Base-by-base conservation (phyloP, 30 jellyfish, hydroid and myxozoan species). In the Hydra vulgaris region DNA sequence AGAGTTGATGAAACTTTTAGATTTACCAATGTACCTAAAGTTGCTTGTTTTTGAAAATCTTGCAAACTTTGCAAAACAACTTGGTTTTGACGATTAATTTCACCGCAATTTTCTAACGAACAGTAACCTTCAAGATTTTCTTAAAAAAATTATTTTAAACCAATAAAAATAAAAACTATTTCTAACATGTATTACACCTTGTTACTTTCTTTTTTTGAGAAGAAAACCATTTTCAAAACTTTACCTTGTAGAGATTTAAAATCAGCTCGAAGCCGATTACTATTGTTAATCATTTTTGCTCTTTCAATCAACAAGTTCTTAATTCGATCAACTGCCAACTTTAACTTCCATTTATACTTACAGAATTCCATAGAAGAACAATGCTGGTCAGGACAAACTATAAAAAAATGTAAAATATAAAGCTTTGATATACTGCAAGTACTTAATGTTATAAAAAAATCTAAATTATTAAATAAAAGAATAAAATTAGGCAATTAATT, bases 201-300 rank as follows among this genome's bases (percentile, higher is more conserved):
- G n/a, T n/a, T n/a, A n/a, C n/a, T n/a, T n/a, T n/a, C n/a, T n/a
- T n/a, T n/a, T n/a, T n/a, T n/a, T n/a, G n/a, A n/a, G n/a, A n/a
- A n/a, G n/a, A n/a, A n/a, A n/a, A n/a, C n/a, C n/a, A n/a, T n/a
- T n/a, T n/a, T n/a, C n/a, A n/a, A n/a, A n/a, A n/a, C 76, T 22
- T 54, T 23, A 78, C 85, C 85, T 78, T 78, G 61, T 18, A 78
- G 7, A 19, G 56, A 22, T 20, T 17, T n/a, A 22, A 89, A 23
- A 24, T 89, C 95, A 71, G 86, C 86, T 17, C 96, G 83, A 7
- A 89, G 84, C 54, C 73, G 81, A 69, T 89, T 89, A 18, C 96
- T 90, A 71, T 74, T 74, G 66, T 77, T 82, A 17, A 84, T 76
- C 61, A 89, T 83, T 70, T 84, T 77, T n/a, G 40, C 52, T 68